Base-by-base conservation (phyloP, 2,797 vertebrate species). In the Semaprochilodus insignis region DNA sequence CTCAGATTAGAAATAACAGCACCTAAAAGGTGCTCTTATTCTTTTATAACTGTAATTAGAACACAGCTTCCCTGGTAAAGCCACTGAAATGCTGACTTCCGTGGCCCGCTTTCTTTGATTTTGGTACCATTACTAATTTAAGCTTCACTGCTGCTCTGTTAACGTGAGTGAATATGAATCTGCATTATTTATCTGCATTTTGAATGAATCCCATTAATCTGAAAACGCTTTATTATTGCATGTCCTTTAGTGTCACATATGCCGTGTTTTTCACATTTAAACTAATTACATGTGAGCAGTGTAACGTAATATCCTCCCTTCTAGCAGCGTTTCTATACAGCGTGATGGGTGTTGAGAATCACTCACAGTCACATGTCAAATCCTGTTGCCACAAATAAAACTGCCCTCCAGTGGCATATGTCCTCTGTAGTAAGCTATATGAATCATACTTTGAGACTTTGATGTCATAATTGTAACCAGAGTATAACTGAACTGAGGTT, bases 161-260 rank as follows among this genome's bases (percentile, higher is more conserved):
- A 48, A 71, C 51, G 8, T 48, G 73, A 78, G 86, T 83, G 36
- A 85, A 74, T 85, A 74, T 65, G 34, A 82, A 74, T 88, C 77
- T 87, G 63, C 83, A 87, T 91, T 89, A 91, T 89, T 90, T 88
- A 91, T 89, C 84, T 74, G 51, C 57, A 59, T 81, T 83, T 88
- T 78, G 85, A 90, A 89, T 87, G 85, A 92, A 78, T 31, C 80
- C 69, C 57, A 27, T 80, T 83, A 76, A 85, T 63, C 73, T 81
- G 83, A 63, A 85, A 88, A 85, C 78, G 75, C 63, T 73, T 66
- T 57, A 81, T 86, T 88, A 88, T 85, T 87, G 80, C 83, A 83
- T 34, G 72, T 87, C 86, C 83, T 80, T 87, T 65, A 89, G 89
- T 87, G 87, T 90, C 85, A 88, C 88, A 83, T 81, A 78, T 52